Conservation (phyloP, 2,888 invertebrate genomes). For the Hedya salicella region DNA sequence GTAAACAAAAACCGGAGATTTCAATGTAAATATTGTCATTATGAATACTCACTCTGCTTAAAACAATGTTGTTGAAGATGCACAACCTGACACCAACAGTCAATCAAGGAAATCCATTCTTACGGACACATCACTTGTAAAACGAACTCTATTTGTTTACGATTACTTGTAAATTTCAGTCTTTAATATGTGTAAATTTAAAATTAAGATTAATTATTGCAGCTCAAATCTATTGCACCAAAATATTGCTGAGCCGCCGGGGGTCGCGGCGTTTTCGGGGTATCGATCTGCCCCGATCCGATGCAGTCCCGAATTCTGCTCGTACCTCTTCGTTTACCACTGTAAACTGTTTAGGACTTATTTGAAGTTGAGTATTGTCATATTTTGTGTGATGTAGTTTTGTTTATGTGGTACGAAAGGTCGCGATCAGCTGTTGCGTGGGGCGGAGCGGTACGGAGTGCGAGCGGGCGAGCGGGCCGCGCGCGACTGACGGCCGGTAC, state of each 20-base stretch:
- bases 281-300: slow-evolving; percentile 69
- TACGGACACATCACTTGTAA: slow-evolving; percentile 70
- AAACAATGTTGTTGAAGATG: slow-evolving; percentile 61
- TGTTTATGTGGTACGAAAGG: slow-evolving; percentile 60
- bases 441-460: slow-evolving; percentile 54
- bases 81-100: slow-evolving; percentile 61
- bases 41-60: slow-evolving; percentile 61
- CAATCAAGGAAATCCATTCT: slow-evolving; percentile 75
- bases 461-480: slow-evolving; percentile 70
- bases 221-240: slow-evolving; percentile 71
- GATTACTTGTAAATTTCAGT: slow-evolving; percentile 49
- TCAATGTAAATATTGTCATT: slow-evolving; percentile 59
- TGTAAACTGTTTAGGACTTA: slow-evolving; percentile 47
- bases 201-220: slow-evolving; percentile 60
- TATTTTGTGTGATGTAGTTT: slow-evolving; percentile 58
- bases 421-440: slow-evolving; percentile 73
- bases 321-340: slow-evolving; percentile 48
- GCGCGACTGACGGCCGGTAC: slow-evolving; percentile 71
- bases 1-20: slow-evolving; percentile 52
- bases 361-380: slow-evolving; percentile 42
- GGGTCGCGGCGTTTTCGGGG: slow-evolving; percentile 67
- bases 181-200: slow-evolving; percentile 44
- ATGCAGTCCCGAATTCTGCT: slow-evolving; percentile 53
- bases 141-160: slow-evolving; percentile 56
- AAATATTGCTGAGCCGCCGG: slow-evolving; percentile 66